phyloP scores from a whole-genome alignment of 2,888 invertebrate species.

The Andrena fulva region DNA sequence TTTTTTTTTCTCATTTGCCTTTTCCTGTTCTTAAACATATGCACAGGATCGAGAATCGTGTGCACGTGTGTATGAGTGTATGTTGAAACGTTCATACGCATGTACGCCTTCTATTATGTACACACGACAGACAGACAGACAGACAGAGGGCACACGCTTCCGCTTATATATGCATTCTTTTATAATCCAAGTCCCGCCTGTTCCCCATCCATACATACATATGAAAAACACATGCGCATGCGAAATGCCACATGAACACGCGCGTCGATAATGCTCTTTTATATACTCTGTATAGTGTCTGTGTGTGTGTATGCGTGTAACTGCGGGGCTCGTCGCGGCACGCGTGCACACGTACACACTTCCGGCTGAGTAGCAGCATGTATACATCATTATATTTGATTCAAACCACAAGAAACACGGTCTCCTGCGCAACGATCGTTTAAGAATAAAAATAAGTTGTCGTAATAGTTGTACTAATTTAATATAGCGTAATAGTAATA shows the following conservation, averaged over 20 bases:
- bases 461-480: slow-evolving; percentile 68
- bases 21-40: slow-evolving; percentile 66
- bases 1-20: slow-evolving; percentile 15
- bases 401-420: slow-evolving; percentile 65
- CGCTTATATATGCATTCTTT: slow-evolving; percentile 31
- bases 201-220: slow-evolving; percentile 41
- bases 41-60: slow-evolving; percentile 69
- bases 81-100: slow-evolving; percentile 41
- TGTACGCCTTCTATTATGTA: slow-evolving; percentile 48
- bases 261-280: slow-evolving; percentile 59
- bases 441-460: slow-evolving; percentile 67
- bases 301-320: slow-evolving; percentile 38
- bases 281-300: slow-evolving; percentile 39
- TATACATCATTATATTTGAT: slow-evolving; percentile 65
- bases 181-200: slow-evolving; percentile 32
- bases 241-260: slow-evolving; percentile 64
- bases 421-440: slow-evolving; percentile 54
- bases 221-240: slow-evolving; percentile 58
- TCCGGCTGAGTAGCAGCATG: slow-evolving; percentile 52
- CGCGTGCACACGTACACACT: slow-evolving; percentile 57
- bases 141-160: slow-evolving; percentile 33
- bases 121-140: slow-evolving; percentile 38
- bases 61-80: slow-evolving; percentile 41
- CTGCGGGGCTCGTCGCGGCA: slow-evolving; percentile 32
- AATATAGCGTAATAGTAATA: slow-evolving; percentile 66